A percentile compares a stretch with the other conserved stretches of the same genome.
phyloP scores from a whole-genome alignment of 2,797 vertebrate species.

The Liparis tanakae region DNA sequence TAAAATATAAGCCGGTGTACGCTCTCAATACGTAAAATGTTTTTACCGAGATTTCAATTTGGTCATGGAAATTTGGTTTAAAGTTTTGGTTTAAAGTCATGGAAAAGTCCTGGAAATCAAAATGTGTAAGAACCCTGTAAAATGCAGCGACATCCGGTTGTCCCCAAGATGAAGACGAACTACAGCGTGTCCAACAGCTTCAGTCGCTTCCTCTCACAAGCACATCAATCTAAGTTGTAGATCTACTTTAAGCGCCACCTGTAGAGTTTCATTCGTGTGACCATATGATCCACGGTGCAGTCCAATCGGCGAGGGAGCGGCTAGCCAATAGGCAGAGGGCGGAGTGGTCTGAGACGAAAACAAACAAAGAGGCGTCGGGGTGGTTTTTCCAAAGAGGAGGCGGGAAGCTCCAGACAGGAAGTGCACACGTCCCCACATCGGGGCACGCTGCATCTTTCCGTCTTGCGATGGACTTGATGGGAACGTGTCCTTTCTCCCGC shows the following conservation, averaged over 20 bases:
- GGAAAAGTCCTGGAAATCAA: too few species aligned
- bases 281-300: neutral
- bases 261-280: too few species aligned
- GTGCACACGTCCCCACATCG: neutral
- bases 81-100: too few species aligned
- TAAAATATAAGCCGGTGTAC: too few species aligned
- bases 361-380: too few species aligned
- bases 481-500: slow-evolving; percentile 9
- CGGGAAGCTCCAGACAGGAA: neutral
- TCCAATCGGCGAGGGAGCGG: neutral
- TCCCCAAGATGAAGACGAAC: neutral
- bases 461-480: neutral
- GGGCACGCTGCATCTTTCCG: neutral
- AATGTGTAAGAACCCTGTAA: too few species aligned
- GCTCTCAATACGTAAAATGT: too few species aligned
- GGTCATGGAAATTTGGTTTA: too few species aligned
- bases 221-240: neutral
- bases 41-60: too few species aligned
- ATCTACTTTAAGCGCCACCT: neutral
- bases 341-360: neutral
- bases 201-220: neutral
- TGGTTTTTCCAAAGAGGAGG: neutral
- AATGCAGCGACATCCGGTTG: neutral
- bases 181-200: neutral
- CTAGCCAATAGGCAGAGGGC: too few species aligned